phyloP scores from a whole-genome alignment of 2,113 vertebrate genomes.

The Triplophysa dalaica region DNA sequence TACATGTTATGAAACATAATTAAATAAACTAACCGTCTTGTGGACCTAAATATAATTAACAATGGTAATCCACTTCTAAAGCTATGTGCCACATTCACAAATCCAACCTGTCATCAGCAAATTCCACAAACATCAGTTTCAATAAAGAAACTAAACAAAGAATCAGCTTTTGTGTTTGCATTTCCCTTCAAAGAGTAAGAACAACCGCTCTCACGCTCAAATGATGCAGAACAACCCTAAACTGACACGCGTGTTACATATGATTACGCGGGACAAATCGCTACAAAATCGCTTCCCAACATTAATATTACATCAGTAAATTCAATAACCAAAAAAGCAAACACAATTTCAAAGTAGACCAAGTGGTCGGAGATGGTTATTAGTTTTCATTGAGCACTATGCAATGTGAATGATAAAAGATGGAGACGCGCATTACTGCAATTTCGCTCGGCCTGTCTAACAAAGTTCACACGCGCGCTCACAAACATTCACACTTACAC shows the following conservation, averaged over 20 bases:
- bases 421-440: constrained; percentile 73
- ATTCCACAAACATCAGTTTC: neutral
- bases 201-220: constrained; percentile 7
- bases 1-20: too few relatives aligned
- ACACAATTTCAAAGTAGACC: constrained; percentile 64
- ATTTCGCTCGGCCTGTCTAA: constrained; percentile 75
- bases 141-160: neutral
- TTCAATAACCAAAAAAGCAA: constrained; percentile 66
- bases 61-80: neutral
- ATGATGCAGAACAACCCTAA: constrained; percentile 9
- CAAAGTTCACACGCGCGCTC: constrained; percentile 70
- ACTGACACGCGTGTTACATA: constrained; percentile 21
- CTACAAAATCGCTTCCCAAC: constrained; percentile 57
- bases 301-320: constrained; percentile 63
- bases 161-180: constrained; percentile 19
- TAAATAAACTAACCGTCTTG: too few relatives aligned
- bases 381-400: constrained; percentile 65
- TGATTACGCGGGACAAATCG: constrained; percentile 43
- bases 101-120: constrained; percentile 19
- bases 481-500: constrained; percentile 28
- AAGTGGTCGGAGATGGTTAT: constrained; percentile 72
- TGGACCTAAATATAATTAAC: too few relatives aligned
- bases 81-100: constrained; percentile 10
- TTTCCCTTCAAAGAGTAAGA: constrained; percentile 12
- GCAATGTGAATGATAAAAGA: constrained; percentile 75